Evolutionary conservation across 2,797 vertebrate genomes (phyloP), one percentile per base, ranked within the genome.

Genomic region (Trematomus bernacchii): DNA sequence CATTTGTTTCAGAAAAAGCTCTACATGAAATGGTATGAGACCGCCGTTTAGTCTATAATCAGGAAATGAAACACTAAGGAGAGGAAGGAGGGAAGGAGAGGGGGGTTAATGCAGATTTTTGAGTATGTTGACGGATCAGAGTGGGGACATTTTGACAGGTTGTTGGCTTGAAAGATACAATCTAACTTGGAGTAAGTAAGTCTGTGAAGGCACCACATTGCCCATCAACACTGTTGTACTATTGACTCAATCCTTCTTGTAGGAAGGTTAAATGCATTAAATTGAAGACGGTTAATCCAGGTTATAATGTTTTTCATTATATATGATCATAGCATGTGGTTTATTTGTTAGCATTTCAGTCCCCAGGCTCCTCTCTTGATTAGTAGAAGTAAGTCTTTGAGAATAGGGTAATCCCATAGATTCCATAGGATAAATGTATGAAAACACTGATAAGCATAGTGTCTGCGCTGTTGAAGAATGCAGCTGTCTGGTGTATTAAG

Each of bases 401-500:
- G 51, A 59, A 69, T 63, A 57, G 48, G 4, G 46, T 67, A 60
- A 86, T 81, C 80, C 66, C 40, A 67, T 74, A 81, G 79, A 88
- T 84, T 92, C 86, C 79, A 73, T 76, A 83, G 80, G 76, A 82
- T 83, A 72, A 73, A 73, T 80, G 82, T 80, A 71, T 73, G 80
- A 87, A 93, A 91, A 93, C 88, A 89, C 88, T 57, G 79, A 91
- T 93, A 94, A 95, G 94, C 77, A 93, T 16, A 27, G 74, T 52
- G 71, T 83, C 76, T 37, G 81, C 16, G 27, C 66, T 54, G 74
- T 76, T 18, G 61, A 94, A 95, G 91, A 96, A 96, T 91, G 94
- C 93, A 93, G 95, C 95, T 95, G 95, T 92, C 65, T 87, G 89
- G 90, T 94, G 93, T 94, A 95, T 94, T 91, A 88, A 93, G 85